A percentile compares a stretch with the other conserved stretches of the same genome.
Evolutionary conservation across 2,797 vertebrate genomes (phyloP).

Genomic region (Phrynocephalus guinanensis): DNA sequence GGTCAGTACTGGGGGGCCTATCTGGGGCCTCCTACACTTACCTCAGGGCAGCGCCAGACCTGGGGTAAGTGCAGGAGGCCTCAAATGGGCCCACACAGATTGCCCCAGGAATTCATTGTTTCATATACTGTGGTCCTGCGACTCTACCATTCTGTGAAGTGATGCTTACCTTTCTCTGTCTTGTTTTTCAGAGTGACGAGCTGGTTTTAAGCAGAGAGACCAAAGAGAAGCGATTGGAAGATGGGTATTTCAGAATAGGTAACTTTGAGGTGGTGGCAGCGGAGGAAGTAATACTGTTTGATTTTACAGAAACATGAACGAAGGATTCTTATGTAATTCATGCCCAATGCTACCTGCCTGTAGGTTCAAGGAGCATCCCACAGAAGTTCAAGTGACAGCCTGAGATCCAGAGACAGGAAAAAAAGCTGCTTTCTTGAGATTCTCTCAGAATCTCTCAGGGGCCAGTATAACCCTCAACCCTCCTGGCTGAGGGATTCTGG

Average conservation of each 20-base stretch:
- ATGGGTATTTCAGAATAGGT: conserved; percentile 96
- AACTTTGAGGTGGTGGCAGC: conserved; percentile 43
- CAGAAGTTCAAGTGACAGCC: neutral
- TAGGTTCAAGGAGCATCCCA: neutral
- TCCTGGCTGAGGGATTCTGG: too few species aligned
- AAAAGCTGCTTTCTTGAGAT: too few species aligned
- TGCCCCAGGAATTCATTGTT: too few species aligned
- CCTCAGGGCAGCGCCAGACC: too few species aligned
- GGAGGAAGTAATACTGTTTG: neutral
- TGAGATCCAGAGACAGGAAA: too few species aligned
- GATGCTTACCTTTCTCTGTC: conserved; percentile 18
- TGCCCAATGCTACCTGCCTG: neutral
- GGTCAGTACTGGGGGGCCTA: too few species aligned
- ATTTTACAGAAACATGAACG: neutral
- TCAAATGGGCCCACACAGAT: too few species aligned
- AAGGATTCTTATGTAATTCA: neutral
- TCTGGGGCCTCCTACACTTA: too few species aligned
- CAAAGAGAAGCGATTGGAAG: conserved; percentile 94
- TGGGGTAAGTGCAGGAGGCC: too few species aligned
- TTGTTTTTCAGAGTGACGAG: conserved; percentile 77
- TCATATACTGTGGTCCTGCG: too few species aligned
- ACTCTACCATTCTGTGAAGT: neutral
- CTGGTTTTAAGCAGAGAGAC: conserved; percentile 83
- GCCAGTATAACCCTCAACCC: too few species aligned
- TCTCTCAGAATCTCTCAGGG: too few species aligned